A percentile compares a stretch with the other conserved stretches of the same genome.
phyloP scores from a whole-genome alignment of 2,797 vertebrate species.

The Lacerta viridis region DNA sequence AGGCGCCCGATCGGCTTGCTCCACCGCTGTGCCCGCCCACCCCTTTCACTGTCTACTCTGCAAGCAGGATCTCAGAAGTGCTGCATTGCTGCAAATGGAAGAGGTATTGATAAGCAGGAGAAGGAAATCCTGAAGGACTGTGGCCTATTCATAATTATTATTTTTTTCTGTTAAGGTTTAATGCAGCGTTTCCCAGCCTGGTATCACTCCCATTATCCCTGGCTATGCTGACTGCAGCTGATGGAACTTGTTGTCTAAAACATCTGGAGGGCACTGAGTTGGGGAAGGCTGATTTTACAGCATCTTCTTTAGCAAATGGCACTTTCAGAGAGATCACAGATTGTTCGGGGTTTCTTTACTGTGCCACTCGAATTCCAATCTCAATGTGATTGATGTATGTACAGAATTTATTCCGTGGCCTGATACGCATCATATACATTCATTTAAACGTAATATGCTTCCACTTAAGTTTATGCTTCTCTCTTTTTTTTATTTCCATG shows the following conservation, averaged over 20 bases:
- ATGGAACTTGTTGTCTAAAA: no score
- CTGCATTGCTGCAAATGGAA: neutral
- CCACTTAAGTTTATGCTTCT: constrained; percentile 55
- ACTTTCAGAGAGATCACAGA: constrained; percentile 57
- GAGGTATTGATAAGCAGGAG: no score
- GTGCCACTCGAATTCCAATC: constrained; percentile 22
- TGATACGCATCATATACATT: constrained; percentile 33
- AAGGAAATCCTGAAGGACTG: neutral
- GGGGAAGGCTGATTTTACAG: neutral
- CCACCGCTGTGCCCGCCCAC: no score
- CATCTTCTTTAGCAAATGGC: constrained; percentile 46
- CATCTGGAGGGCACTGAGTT: no score
- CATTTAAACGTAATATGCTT: constrained; percentile 63
- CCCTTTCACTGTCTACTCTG: neutral
- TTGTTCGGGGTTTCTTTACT: constrained; percentile 34
- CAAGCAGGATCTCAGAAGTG: neutral
- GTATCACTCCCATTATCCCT: no score
- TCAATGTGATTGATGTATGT: neutral
- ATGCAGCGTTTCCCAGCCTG: no score
- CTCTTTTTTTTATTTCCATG: constrained; percentile 57
- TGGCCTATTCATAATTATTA: no score
- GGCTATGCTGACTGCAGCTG: no score
- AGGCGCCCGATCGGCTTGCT: no score
- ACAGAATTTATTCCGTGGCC: constrained; percentile 33
- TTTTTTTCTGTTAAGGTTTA: neutral